Conservation (phyloP, 1,140 invertebrate species). For the Cyrtorhinus lividipennis region DNA sequence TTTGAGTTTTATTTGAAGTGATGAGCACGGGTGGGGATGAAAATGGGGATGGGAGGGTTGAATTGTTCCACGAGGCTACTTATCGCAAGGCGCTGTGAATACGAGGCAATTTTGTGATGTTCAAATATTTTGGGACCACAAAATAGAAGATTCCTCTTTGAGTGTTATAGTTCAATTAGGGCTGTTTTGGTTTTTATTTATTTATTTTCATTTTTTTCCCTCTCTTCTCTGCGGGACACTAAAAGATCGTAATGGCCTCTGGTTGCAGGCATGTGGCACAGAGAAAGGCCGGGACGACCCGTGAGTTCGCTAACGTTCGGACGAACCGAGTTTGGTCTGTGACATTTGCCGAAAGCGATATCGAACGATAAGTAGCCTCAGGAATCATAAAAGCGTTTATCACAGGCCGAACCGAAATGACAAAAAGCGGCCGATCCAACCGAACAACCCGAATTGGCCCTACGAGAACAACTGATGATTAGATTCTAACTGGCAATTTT, state of each 20-base stretch:
- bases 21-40: background rate
- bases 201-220: constrained; percentile 6
- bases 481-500: too few species aligned
- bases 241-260: constrained; percentile 13
- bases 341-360: constrained; percentile 77
- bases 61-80: background rate
- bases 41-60: background rate
- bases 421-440: constrained; percentile 8
- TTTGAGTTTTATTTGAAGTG: background rate
- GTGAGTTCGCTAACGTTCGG: constrained; percentile 47
- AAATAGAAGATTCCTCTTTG: background rate
- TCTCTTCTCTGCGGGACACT: constrained; percentile 2
- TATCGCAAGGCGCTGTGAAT: background rate
- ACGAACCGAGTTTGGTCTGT: constrained; percentile 56
- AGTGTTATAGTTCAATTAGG: background rate
- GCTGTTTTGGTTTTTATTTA: background rate
- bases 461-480: background rate
- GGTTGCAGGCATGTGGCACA: constrained; percentile 22
- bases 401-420: constrained; percentile 32
- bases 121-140: background rate
- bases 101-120: background rate
- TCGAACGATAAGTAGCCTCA: constrained; percentile 69
- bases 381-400: constrained; percentile 80
- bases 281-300: constrained; percentile 17
- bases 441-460: background rate